Evolutionary conservation across 2,888 invertebrate genomes (phyloP).

Genomic region (Chloroclystis v-ata): DNA sequence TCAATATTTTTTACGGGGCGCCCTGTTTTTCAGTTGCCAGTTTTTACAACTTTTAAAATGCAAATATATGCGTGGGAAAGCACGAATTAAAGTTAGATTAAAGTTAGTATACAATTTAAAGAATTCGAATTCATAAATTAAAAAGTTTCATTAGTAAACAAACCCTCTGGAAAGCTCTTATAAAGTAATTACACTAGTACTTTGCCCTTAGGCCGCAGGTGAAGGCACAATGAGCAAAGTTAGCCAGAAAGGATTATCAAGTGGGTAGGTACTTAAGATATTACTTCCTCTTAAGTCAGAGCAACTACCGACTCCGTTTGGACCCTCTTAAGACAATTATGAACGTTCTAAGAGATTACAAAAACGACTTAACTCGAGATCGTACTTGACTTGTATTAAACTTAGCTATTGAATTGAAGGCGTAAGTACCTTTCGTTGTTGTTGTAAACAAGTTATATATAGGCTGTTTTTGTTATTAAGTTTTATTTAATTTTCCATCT

Average conservation of each 20-base stretch:
- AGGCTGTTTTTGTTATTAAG: no score
- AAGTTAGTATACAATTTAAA: no score
- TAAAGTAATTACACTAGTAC: not conserved
- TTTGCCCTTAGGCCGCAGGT: conserved; percentile 7
- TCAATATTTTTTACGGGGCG: no score
- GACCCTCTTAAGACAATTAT: conserved; percentile 21
- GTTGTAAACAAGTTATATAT: not conserved
- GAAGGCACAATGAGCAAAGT: conserved; percentile 11
- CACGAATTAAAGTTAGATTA: no score
- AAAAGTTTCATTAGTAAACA: no score
- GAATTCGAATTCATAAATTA: no score
- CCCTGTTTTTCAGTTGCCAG: no score
- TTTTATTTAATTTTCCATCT: no score
- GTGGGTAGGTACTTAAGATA: conserved; percentile 15
- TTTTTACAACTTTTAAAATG: no score
- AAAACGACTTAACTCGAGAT: conserved; percentile 7
- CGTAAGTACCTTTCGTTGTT: not conserved
- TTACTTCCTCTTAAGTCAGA: conserved; percentile 17
- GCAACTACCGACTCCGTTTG: conserved; percentile 15
- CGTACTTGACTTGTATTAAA: not conserved
- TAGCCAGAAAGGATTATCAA: conserved; percentile 17
- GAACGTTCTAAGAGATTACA: conserved; percentile 15
- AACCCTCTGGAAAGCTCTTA: no score
- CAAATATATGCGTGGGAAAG: no score
- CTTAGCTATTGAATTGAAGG: not conserved